Evolutionary conservation across 2,888 invertebrate genomes (phyloP).

Genomic region (Palloptera scutellata): DNA sequence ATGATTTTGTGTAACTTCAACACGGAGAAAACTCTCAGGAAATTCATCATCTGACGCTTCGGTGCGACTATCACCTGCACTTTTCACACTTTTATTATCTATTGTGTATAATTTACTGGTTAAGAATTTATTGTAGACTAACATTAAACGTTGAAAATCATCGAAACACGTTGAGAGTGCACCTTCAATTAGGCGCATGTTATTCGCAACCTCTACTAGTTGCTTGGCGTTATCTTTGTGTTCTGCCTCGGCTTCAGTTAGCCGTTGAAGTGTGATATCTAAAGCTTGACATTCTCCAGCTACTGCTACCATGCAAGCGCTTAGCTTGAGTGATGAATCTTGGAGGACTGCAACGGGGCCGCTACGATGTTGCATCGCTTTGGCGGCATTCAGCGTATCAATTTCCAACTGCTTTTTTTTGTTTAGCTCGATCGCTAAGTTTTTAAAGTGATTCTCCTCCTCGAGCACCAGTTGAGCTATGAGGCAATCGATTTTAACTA

Average conservation of each 20-base stretch:
- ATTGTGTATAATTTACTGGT: conserved; percentile 53
- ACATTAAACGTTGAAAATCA: conserved; percentile 62
- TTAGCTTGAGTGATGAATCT: conserved; percentile 60
- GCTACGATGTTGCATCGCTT: conserved; percentile 49
- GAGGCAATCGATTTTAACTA: conserved; percentile 53
- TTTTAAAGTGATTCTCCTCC: conserved; percentile 60
- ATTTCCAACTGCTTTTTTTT: conserved; percentile 55
- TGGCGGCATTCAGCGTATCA: conserved; percentile 51
- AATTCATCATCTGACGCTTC: conserved; percentile 47
- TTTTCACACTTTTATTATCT: conserved; percentile 25
- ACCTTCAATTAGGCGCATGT: conserved; percentile 60
- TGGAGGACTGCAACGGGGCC: conserved; percentile 58
- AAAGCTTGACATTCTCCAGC: conserved; percentile 61
- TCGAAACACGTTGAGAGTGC: conserved; percentile 59
- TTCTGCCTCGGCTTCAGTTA: conserved; percentile 54
- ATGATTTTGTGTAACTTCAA: conserved; percentile 54
- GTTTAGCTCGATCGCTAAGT: conserved; percentile 53
- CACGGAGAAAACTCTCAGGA: conserved; percentile 56
- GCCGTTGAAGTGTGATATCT: conserved; percentile 57
- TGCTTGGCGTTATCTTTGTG: conserved; percentile 54
- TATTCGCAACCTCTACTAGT: conserved; percentile 57
- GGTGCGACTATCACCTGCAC: conserved; percentile 21
- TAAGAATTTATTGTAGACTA: conserved; percentile 62
- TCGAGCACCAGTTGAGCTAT: conserved; percentile 57
- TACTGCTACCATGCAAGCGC: conserved; percentile 61